A percentile compares a stretch with the other conserved stretches of the same genome.
Evolutionary conservation across 37 sponge, comb jelly and placozoan genomes (phyloP).

Genomic region (Aplysina aerophoba): DNA sequence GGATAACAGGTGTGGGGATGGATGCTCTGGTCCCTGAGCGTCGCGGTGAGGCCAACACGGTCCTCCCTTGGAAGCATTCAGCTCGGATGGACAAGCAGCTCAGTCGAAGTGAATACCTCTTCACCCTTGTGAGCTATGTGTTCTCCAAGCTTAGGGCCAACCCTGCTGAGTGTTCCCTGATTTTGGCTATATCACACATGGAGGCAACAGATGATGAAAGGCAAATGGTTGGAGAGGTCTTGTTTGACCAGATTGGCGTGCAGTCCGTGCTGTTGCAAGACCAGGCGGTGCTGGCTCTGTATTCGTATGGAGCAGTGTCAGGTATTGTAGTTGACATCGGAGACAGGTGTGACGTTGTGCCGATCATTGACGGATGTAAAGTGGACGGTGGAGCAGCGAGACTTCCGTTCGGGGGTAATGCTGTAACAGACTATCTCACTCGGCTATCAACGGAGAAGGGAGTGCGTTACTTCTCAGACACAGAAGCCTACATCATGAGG

Average conservation of each 20-base stretch:
- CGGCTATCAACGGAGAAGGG: constrained; percentile 66
- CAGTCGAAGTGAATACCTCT: constrained; percentile 9
- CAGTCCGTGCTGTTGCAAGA: constrained; percentile 68
- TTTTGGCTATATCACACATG: constrained; percentile 35
- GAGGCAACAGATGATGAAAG: constrained; percentile 51
- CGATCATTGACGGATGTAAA: constrained; percentile 70
- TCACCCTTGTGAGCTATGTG: not conserved
- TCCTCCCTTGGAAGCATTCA: constrained; percentile 55
- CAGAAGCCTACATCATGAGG: constrained; percentile 72
- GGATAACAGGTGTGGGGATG: constrained; percentile 45
- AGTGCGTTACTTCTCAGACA: constrained; percentile 80
- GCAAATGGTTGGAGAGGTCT: constrained; percentile 24
- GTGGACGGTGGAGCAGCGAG: constrained; percentile 61
- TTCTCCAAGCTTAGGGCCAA: constrained; percentile 37
- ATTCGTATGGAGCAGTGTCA: constrained; percentile 76
- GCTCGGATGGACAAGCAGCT: constrained; percentile 53
- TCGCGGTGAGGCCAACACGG: constrained; percentile 23
- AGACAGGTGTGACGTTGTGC: constrained; percentile 75
- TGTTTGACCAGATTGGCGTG: constrained; percentile 44
- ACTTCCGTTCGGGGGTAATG: constrained; percentile 68
- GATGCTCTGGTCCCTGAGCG: constrained; percentile 61
- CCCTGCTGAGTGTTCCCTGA: constrained; percentile 22
- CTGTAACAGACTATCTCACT: constrained; percentile 71
- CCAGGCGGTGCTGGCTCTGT: constrained; percentile 72
- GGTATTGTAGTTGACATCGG: constrained; percentile 85